Evolutionary conservation across 2,888 invertebrate genomes (phyloP).

Genomic region (Cephus rjabovi): DNA sequence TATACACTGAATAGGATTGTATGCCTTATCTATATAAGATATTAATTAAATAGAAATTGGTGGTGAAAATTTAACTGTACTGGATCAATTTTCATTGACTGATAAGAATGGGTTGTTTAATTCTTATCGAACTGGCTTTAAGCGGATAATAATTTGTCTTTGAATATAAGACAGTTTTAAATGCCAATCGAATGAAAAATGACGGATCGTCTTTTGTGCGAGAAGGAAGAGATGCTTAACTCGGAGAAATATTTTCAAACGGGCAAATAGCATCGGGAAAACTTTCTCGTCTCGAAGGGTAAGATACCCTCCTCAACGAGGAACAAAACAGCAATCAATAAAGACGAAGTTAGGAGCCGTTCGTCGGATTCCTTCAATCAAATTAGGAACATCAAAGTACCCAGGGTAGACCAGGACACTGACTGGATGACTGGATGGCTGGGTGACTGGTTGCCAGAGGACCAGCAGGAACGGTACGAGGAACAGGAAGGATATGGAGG

Average conservation of each 20-base stretch:
- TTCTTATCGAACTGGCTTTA: background rate
- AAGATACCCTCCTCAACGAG: background rate
- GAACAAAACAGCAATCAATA: constrained; percentile 64
- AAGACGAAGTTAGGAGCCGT: constrained; percentile 60
- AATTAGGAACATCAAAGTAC: constrained; percentile 67
- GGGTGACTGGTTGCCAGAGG: background rate
- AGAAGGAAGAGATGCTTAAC: background rate
- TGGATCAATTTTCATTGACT: background rate
- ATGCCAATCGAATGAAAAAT: background rate
- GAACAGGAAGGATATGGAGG: background rate
- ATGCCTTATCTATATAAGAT: background rate
- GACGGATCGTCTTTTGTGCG: background rate
- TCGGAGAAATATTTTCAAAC: background rate
- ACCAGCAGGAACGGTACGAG: background rate
- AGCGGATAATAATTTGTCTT: background rate
- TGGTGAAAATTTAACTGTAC: background rate
- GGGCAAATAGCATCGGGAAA: background rate
- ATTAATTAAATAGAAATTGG: background rate
- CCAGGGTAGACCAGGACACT: constrained; percentile 45
- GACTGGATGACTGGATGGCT: constrained; percentile 35
- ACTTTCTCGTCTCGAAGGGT: background rate
- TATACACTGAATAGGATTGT: background rate
- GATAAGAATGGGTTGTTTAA: background rate
- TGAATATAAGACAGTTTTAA: background rate
- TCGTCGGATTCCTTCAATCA: constrained; percentile 65